Evolutionary conservation across 1,140 invertebrate species (phyloP).

Genomic region (Lasioglossum albipes): DNA sequence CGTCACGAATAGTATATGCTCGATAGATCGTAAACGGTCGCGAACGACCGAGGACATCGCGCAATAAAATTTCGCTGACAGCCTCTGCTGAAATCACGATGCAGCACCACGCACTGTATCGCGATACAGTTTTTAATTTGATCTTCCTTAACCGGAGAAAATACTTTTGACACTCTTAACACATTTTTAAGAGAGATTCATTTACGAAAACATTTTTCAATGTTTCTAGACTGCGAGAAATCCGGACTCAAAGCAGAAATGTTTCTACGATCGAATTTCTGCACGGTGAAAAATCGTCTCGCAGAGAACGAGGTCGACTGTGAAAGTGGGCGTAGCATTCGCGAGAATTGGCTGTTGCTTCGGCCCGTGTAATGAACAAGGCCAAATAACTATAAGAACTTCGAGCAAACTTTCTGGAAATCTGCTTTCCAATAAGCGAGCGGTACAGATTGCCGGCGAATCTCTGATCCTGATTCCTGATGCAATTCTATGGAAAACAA

Average conservation of each 20-base stretch:
- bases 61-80: neutral
- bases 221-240: too few species aligned
- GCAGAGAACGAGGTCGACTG: too few species aligned
- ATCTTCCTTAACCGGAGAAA: too few species aligned
- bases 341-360: slow-evolving; percentile 29
- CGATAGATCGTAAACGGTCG: neutral
- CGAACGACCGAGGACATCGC: neutral
- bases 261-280: neutral
- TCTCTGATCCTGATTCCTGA: slow-evolving; percentile 1
- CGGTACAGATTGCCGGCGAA: neutral
- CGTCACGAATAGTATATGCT: neutral
- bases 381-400: slow-evolving; percentile 1
- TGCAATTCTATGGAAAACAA: slow-evolving; percentile 32
- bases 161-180: too few species aligned
- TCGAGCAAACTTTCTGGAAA: slow-evolving; percentile 28
- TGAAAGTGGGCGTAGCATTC: neutral
- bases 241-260: neutral
- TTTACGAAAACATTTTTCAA: too few species aligned
- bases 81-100: neutral
- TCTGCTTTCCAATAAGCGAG: slow-evolving; percentile 41
- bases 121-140: too few species aligned
- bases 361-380: slow-evolving; percentile 40
- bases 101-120: too few species aligned
- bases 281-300: neutral
- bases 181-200: too few species aligned